These are phyloP conservation scores for Marasmarcha lunaedactyla DNA, from an alignment of 2,888 invertebrate genomes.

Conservation along the genomic window DNA sequence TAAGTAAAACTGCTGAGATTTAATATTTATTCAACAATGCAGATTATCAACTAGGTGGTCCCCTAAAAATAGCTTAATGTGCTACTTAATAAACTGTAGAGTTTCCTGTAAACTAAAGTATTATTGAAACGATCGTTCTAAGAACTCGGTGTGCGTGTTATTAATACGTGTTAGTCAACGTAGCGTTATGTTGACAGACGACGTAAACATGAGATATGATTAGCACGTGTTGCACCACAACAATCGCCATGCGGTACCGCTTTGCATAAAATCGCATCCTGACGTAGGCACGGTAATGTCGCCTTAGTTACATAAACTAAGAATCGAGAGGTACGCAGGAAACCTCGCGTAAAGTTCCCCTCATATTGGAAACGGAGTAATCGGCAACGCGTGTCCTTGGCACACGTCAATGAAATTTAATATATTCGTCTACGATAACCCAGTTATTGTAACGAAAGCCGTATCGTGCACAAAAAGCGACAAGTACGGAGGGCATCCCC, in stretches of 20 bases:
- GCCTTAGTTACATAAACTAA: constrained; percentile 20
- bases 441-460: constrained; percentile 46
- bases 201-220: too few species aligned
- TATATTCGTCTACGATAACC: constrained; percentile 58
- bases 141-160: too few species aligned
- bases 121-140: too few species aligned
- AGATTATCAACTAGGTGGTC: too few species aligned
- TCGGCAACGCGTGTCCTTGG: constrained; percentile 52
- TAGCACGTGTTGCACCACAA: neutral
- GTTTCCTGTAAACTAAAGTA: too few species aligned
- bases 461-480: constrained; percentile 36
- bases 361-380: constrained; percentile 34
- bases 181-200: too few species aligned
- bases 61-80: too few species aligned
- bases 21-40: too few species aligned
- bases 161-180: too few species aligned
- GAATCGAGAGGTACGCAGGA: constrained; percentile 1
- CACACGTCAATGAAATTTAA: constrained; percentile 62
- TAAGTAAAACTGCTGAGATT: too few species aligned
- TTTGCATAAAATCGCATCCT: constrained; percentile 7
- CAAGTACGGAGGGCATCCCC: constrained; percentile 44
- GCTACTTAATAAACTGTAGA: too few species aligned
- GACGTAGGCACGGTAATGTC: constrained; percentile 10
- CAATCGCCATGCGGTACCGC: neutral
- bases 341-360: constrained; percentile 30